Percentiles rank a stretch among this genome's conserved stretches.
phyloP scores from a whole-genome alignment of 2,113 vertebrate species.

The Chaetodon auriga region DNA sequence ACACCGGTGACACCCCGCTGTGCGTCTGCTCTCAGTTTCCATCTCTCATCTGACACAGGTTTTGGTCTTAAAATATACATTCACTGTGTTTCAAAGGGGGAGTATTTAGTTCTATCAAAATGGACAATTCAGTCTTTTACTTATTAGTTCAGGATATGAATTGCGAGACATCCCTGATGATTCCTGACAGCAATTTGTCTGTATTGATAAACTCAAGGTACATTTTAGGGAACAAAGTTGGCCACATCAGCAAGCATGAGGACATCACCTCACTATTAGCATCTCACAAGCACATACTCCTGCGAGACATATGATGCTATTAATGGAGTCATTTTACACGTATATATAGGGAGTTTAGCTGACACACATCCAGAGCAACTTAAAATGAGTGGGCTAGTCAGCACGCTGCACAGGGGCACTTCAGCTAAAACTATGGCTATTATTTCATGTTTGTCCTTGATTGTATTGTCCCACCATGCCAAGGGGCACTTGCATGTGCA shows the following conservation, averaged over 20 bases:
- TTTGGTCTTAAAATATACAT: slow-evolving; percentile 35
- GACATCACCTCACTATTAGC: background rate
- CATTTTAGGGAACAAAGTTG: background rate
- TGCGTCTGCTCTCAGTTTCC: slow-evolving; percentile 33
- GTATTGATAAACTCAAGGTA: background rate
- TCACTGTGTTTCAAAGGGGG: background rate
- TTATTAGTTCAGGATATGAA: background rate
- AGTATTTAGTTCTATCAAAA: background rate
- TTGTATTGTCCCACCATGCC: too few species aligned
- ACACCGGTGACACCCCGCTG: background rate
- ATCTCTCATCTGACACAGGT: background rate
- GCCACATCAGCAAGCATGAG: background rate
- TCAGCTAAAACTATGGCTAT: background rate
- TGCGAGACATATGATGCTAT: background rate
- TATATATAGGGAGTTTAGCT: slow-evolving; percentile 30
- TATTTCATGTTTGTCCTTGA: too few species aligned
- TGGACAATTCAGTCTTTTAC: background rate
- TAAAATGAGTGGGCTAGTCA: background rate
- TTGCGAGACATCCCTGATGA: background rate
- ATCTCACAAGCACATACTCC: slow-evolving; percentile 1
- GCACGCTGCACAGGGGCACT: background rate
- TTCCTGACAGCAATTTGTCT: background rate
- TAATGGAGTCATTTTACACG: slow-evolving; percentile 49
- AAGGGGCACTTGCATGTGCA: too few species aligned
- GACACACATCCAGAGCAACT: slow-evolving; percentile 24